Evolutionary conservation across 2,888 invertebrate species (phyloP).

Genomic region (Cacoxenus indagator): DNA sequence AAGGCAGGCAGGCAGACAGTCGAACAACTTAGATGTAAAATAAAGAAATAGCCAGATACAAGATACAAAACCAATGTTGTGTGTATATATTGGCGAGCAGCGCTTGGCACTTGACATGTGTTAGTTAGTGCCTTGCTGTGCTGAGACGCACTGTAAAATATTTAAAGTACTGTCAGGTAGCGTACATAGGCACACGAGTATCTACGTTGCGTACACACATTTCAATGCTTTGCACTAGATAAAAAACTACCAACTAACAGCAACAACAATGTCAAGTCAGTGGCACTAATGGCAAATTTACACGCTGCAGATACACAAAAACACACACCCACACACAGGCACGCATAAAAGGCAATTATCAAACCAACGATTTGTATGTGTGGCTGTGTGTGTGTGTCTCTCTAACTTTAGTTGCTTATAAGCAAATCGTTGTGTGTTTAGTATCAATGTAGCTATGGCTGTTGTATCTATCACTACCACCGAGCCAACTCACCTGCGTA

Average conservation of each 20-base stretch:
- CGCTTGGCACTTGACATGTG: constrained; percentile 1
- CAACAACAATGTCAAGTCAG: neutral
- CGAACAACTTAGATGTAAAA: neutral
- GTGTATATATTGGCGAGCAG: neutral
- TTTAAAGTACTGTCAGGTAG: neutral
- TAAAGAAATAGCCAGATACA: neutral
- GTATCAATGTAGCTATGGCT: neutral
- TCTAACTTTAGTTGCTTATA: neutral
- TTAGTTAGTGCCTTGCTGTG: neutral
- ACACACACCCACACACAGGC: constrained; percentile 20
- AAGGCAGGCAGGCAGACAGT: neutral
- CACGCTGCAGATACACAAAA: constrained; percentile 54
- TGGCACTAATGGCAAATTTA: constrained; percentile 61
- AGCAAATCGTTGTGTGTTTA: neutral
- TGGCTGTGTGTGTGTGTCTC: neutral
- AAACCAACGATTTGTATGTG: constrained; percentile 33
- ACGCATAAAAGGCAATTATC: constrained; percentile 54
- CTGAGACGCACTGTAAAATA: neutral
- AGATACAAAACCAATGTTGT: neutral
- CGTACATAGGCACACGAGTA: neutral
- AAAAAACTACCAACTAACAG: neutral
- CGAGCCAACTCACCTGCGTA: constrained; percentile 56
- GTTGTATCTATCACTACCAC: neutral
- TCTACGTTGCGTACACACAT: neutral
- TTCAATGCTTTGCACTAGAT: neutral